Evolutionary conservation across 2,888 invertebrate genomes (phyloP), one percentile per base, ranked within the genome.

Genomic region (Patella ulyssiponensis): DNA sequence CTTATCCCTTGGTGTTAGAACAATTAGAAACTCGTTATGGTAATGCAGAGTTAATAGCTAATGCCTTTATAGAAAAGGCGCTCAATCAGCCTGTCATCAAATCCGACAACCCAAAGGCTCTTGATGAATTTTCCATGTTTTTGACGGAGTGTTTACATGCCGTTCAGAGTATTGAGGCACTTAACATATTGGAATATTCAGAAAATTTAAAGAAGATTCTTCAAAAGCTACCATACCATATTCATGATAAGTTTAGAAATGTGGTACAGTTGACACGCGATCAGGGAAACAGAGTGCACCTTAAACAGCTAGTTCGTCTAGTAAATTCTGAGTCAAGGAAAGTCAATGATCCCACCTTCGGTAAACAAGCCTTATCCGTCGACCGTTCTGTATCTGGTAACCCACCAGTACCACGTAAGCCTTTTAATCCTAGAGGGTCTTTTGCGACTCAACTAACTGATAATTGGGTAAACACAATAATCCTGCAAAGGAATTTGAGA

Each of bases 261-360:
- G 15, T 56, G 2, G 56, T 56, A n/a, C 56, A 56, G 56, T 56
- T n/a, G 14, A 56, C 14, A 56, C 14, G 9, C 14, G n/a, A 56
- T 17, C 56, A 56, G n/a, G 15, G n/a, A n/a, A 56, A 56, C 3
- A 14, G 15, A 56, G n/a, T 56, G 14, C 14, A 56, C 56, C 7
- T 56, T 7, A 9, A 56, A 56, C n/a, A 17, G n/a, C 56, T 56
- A 14, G 56, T 56, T 56, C 15, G n/a, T n/a, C n/a, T 56, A 3
- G 56, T 56, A 56, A 56, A 56, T 56, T 17, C 14, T 3, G 56
- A 56, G 4, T 3, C 56, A 14, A 56, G n/a, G n/a, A 56, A 56
- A n/a, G 56, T n/a, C 56, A 56, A 56, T 56, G 56, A 56, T n/a
- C 56, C 56, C n/a, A 56, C n/a, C 15, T 56, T 56, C n/a, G 56